Conservation (phyloP, 2,888 invertebrate species). For the Lycocerus yunnanus region DNA sequence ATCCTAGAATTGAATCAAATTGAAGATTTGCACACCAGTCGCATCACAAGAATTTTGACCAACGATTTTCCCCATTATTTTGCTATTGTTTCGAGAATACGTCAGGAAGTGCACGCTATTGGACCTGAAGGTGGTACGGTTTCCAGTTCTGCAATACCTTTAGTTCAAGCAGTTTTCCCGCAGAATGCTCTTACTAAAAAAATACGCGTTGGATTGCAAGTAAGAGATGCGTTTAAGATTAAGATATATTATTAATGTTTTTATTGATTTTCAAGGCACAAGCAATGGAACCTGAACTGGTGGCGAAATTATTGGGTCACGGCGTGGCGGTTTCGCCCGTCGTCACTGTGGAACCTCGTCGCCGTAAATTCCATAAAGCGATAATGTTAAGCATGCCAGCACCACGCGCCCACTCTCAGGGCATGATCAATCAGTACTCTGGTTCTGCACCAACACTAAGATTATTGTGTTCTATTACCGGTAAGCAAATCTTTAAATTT, state of each 20-base stretch:
- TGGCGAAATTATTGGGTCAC: slow-evolving; percentile 89
- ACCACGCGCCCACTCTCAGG: slow-evolving; percentile 64
- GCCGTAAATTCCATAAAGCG: slow-evolving; percentile 98
- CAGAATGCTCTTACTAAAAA: slow-evolving; percentile 97
- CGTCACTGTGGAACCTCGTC: slow-evolving; percentile 95
- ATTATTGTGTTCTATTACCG: slow-evolving; percentile 93
- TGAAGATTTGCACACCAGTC: slow-evolving; percentile 83
- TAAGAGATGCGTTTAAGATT: slow-evolving; percentile 48
- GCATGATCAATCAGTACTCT: slow-evolving; percentile 84
- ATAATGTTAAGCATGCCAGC: slow-evolving; percentile 97
- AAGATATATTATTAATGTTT: slow-evolving; percentile 22
- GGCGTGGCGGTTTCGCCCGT: slow-evolving; percentile 97
- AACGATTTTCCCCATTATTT: slow-evolving; percentile 98
- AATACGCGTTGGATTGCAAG: slow-evolving; percentile 96
- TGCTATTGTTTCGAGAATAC: slow-evolving; percentile 90
- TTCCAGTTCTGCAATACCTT: slow-evolving; percentile 90
- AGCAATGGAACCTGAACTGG: slow-evolving; percentile 83
- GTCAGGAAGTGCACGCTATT: slow-evolving; percentile 96
- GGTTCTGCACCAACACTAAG: slow-evolving; percentile 84
- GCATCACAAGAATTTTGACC: slow-evolving; percentile 93
- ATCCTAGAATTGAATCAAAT: slow-evolving; percentile 71
- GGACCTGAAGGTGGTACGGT: slow-evolving; percentile 98
- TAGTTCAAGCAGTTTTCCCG: slow-evolving; percentile 86
- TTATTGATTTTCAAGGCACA: slow-evolving; percentile 77
- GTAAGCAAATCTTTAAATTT: slow-evolving; percentile 58